A percentile compares a stretch with the other conserved stretches of the same genome.
Evolutionary conservation across 2,113 vertebrate species (phyloP).

Genomic region (Elephantulus edwardii): DNA sequence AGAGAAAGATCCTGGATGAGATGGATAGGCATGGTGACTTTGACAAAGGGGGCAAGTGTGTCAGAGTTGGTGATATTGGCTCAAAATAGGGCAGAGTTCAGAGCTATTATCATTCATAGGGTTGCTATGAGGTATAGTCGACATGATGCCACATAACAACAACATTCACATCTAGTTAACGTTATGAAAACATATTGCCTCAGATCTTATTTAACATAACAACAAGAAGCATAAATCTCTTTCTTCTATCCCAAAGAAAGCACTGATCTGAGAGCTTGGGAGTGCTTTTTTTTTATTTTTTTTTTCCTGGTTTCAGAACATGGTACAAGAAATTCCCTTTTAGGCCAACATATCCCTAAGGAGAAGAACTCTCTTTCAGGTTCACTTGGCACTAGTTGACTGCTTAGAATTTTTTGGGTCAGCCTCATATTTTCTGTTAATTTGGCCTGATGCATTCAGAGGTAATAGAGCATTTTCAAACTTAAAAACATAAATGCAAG

Average conservation of each 20-base stretch:
- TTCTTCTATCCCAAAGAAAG: neutral
- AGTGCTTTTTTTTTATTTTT: neutral
- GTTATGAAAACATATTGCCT: neutral
- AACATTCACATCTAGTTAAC: neutral
- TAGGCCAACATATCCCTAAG: neutral
- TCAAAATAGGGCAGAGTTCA: no score
- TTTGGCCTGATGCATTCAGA: conserved; percentile 15
- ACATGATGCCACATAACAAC: no score
- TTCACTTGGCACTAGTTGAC: neutral
- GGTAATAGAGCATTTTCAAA: neutral
- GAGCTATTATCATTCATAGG: no score
- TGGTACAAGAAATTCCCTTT: neutral
- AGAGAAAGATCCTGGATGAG: no score
- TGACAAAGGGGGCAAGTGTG: no score
- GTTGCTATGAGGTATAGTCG: no score
- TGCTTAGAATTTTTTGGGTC: conserved; percentile 7
- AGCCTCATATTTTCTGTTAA: conserved; percentile 28
- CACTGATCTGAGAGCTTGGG: neutral
- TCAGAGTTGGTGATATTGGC: no score
- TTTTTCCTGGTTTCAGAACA: neutral
- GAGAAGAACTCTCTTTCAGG: conserved; percentile 3
- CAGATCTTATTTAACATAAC: neutral
- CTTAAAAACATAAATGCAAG: neutral
- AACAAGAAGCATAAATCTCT: neutral
- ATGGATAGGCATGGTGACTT: no score